Evolutionary conservation across 2,113 vertebrate species (phyloP).

Genomic region (Catharus fuscescens): DNA sequence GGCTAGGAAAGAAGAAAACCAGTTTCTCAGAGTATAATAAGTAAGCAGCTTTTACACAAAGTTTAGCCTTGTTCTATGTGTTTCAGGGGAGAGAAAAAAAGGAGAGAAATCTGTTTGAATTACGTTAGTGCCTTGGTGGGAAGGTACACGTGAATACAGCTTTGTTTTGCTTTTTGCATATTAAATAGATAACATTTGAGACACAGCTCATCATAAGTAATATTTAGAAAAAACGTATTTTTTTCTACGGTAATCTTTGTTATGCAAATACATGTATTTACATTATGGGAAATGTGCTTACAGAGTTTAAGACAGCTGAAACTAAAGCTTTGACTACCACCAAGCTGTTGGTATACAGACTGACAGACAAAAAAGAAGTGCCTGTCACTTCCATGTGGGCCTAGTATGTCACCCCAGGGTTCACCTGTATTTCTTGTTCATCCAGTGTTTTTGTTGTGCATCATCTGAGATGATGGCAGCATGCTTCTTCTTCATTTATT

Average conservation of each 20-base stretch:
- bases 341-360: background rate
- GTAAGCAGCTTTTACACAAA: slow-evolving; percentile 60
- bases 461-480: background rate
- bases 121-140: background rate
- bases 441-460: background rate
- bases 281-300: background rate
- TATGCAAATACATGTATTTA: background rate
- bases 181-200: accelerated
- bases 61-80: background rate
- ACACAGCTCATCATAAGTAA: accelerated
- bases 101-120: background rate
- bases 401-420: background rate
- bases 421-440: background rate
- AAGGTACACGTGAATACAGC: background rate
- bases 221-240: background rate
- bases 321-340: background rate
- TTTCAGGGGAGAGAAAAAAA: background rate
- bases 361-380: background rate
- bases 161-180: background rate
- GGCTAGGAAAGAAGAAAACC: slow-evolving; percentile 74
- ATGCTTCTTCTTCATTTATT: background rate
- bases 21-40: slow-evolving; percentile 65
- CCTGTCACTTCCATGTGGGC: background rate
- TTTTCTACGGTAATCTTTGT: background rate
- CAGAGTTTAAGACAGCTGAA: background rate